A percentile compares a stretch with the other conserved stretches of the same genome.
phyloP scores from a whole-genome alignment of 1,140 invertebrate genomes.

The Caenorhabditis latens region DNA sequence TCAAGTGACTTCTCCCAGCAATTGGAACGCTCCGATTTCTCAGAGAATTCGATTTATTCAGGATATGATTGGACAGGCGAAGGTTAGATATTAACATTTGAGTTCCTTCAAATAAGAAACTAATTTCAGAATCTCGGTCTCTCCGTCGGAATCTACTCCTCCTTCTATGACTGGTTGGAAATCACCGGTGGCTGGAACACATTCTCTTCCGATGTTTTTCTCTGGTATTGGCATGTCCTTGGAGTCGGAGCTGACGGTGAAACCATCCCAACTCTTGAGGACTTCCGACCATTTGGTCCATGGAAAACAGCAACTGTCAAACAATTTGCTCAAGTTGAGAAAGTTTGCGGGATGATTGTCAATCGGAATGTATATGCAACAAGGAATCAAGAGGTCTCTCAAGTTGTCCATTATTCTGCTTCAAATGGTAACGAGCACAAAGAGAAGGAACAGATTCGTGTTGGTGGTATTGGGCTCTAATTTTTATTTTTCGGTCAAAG shows the following conservation, averaged over 20 bases:
- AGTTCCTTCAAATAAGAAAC: neutral
- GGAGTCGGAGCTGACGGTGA: conserved; percentile 15
- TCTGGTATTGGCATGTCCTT: conserved; percentile 50
- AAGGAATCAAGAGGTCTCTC: neutral
- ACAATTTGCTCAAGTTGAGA: conserved; percentile 55
- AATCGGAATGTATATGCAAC: conserved; percentile 47
- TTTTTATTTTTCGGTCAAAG: neutral
- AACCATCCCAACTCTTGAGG: conserved; percentile 24
- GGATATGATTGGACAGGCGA: conserved; percentile 5
- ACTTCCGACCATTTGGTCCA: conserved; percentile 55
- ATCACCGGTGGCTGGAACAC: conserved; percentile 14
- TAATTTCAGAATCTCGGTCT: conserved; percentile 4
- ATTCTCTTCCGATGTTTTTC: conserved; percentile 1
- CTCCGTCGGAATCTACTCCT: conserved; percentile 32
- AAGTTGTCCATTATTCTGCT: neutral
- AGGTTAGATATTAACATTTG: neutral
- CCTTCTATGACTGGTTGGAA: conserved; percentile 42
- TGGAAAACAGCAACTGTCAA: conserved; percentile 46
- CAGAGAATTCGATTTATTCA: conserved; percentile 21
- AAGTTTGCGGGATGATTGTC: conserved; percentile 47
- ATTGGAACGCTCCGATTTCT: conserved; percentile 3
- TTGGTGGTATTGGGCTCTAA: conserved; percentile 34
- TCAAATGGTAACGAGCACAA: neutral
- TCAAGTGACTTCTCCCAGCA: conserved; percentile 36
- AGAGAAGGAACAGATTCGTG: conserved; percentile 19